These are phyloP conservation scores for Lydus trimaculatus DNA, from an alignment of 2,888 invertebrate genomes.

Conservation along the genomic window DNA sequence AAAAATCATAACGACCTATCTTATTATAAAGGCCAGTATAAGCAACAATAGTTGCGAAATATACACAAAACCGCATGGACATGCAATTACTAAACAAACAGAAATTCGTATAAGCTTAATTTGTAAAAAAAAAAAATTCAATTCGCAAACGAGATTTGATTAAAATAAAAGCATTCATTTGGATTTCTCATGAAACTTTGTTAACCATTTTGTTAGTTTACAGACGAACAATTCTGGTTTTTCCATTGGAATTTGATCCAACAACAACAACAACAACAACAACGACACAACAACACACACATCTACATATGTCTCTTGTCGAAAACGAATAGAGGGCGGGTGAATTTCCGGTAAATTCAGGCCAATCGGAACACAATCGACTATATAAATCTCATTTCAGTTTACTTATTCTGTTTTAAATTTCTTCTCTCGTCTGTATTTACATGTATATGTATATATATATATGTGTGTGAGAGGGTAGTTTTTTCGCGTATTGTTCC, in stretches of 20 bases:
- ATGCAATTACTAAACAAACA: neutral
- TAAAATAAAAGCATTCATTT: neutral
- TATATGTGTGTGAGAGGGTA: no score
- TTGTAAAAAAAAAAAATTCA: neutral
- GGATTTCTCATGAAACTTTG: neutral
- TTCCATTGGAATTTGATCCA: neutral
- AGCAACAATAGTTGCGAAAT: neutral
- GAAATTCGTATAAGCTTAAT: neutral
- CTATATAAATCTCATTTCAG: conserved; percentile 51
- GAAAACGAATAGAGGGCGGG: conserved; percentile 21
- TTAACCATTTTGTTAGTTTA: neutral
- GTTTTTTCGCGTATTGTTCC: conserved; percentile 9
- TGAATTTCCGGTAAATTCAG: conserved; percentile 29
- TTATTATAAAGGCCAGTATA: neutral
- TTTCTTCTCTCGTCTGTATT: conserved; percentile 38
- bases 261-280: neutral
- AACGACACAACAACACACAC: neutral
- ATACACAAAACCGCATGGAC: neutral
- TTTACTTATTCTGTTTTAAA: conserved; percentile 50
- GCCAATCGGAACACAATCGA: conserved; percentile 51
- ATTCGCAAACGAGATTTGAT: neutral
- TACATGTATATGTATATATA: neutral
- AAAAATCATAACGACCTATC: neutral
- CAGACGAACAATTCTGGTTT: neutral
- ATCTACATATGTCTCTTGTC: conserved; percentile 40